Conservation (phyloP, 2,797 vertebrate species). For the Myotis myotis region DNA sequence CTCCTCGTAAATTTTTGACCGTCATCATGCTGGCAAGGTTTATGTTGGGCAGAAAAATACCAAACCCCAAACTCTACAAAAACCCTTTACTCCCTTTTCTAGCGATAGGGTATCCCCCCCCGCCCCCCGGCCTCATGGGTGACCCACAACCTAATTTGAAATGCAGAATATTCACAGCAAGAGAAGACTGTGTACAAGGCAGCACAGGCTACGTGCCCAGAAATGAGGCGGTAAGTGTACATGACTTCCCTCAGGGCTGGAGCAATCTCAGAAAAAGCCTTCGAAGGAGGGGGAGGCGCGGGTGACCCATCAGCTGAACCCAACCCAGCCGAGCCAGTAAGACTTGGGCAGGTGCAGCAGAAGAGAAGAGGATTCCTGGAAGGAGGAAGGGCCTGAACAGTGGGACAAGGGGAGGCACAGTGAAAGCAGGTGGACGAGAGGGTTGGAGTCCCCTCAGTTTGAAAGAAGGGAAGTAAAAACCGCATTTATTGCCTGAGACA, state of each 20-base stretch:
- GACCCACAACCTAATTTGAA: not conserved
- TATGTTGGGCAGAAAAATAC: not conserved
- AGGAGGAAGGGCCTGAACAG: not conserved
- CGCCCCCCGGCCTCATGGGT: not conserved
- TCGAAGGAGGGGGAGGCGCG: not conserved
- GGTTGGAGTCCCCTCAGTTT: not conserved
- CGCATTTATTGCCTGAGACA: not conserved
- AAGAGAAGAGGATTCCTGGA: not conserved
- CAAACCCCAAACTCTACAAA: not conserved
- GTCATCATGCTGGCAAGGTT: not conserved
- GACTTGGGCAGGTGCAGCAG: not conserved
- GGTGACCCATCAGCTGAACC: not conserved
- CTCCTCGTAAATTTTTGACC: not conserved
- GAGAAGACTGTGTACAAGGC: not conserved
- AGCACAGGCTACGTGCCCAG: not conserved
- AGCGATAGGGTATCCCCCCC: not conserved
- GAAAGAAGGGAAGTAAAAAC: not conserved
- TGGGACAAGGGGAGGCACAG: not conserved
- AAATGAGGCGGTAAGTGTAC: not conserved
- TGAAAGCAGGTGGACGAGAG: not conserved
- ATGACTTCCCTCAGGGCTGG: not conserved
- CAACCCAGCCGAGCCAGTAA: not conserved
- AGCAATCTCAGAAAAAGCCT: not conserved
- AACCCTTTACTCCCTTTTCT: not conserved
- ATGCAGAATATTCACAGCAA: not conserved